Base-by-base conservation (phyloP, 1,140 invertebrate species). In the Holcopasites calliopsidis region DNA sequence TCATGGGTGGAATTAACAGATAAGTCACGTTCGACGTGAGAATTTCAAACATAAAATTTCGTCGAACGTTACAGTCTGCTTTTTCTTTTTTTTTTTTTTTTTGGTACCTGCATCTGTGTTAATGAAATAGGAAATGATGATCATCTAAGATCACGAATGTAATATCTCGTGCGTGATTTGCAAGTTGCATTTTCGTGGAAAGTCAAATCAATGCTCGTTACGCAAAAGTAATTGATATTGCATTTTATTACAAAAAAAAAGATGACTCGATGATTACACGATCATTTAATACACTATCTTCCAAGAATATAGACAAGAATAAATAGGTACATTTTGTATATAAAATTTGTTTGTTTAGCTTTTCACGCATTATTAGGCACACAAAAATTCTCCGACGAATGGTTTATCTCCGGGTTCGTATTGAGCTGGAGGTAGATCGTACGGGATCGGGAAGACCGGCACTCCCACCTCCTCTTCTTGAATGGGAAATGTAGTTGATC, bases 401-500 rank as follows among this genome's bases (percentile, higher is more conserved):
- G 94, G 94, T 71, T 91, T 92, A 92, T 96, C 96, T 73, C 88
- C 87, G 1, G 86, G 82, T 6, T 85, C 89, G 87, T 97, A 97
- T 3, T 93, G 92, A 1, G 92, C 93, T 38, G 95, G 87, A 5
- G 96, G 96, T 5, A 96, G 85, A 92, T 97, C 96, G 87, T 95
- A 97, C n/a, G 96, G 95, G 76, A 97, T 85, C 3, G 95, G 94
- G 87, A 97, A 95, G 62, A 92, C 71, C 21, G 92, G 92, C 42
- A 92, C 83, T 4, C 90, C 83, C 16, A 86, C 74, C 77, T 86
- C 85, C 88, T 92, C 77, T 66, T 90, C 77, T 82, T 88, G 72
- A 70, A 92, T 82, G 21, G 87, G 92, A 90, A 92, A 92, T 18
- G 78, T 87, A 0, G 79, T 80, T 52, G 86, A 77, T 61, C 84